Base-by-base conservation (phyloP, 2,113 vertebrate genomes). In the Chrysemys picta region DNA sequence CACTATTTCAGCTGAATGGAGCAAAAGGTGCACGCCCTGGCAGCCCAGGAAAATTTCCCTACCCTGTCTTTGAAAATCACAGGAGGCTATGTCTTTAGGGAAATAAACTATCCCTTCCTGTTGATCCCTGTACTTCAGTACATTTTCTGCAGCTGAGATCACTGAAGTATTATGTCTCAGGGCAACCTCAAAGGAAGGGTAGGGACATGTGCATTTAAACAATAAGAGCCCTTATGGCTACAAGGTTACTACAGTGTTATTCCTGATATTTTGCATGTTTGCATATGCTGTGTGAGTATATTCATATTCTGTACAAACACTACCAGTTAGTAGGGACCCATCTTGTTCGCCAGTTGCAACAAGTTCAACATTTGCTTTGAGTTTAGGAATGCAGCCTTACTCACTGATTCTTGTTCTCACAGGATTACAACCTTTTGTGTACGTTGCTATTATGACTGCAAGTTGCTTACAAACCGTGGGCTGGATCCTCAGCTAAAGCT, bases 371-470 rank as follows among this genome's bases (percentile, higher is more conserved):
- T 72, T 72, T 72, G 25, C 5, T 27, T 47, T 29, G 16, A 47
- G 59, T 82, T 88, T 49, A 27, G 56, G 81, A 57, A n/a, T 52
- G 19, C 45, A 52, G 35, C 5, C 25, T 76, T 91, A 91, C 27
- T 81, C 79, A 90, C 24, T 24, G 53, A 38, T 81, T 54, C 16
- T 84, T 91, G 42, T 57, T 91, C 47, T 84, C 16, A 47, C 3
- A 57, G 31, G 16, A 62, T 49, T 38, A 85, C 29, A 80, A 35
- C 42, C 89, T 86, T 82, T 38, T 62, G 49, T 5, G 75, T 10
- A 84, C 42, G 35, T 0, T 0, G 6, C 52, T 31, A 0, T 0
- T 47, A 12, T 89, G 65, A 65, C 14, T 86, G 11, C 16, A 14
- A 47, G 12, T 47, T 47, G 75, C 75, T 78, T 47, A 47, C 22